Evolutionary conservation across 2,888 invertebrate species (phyloP).

Genomic region (Drosophila pseudotakahashii): DNA sequence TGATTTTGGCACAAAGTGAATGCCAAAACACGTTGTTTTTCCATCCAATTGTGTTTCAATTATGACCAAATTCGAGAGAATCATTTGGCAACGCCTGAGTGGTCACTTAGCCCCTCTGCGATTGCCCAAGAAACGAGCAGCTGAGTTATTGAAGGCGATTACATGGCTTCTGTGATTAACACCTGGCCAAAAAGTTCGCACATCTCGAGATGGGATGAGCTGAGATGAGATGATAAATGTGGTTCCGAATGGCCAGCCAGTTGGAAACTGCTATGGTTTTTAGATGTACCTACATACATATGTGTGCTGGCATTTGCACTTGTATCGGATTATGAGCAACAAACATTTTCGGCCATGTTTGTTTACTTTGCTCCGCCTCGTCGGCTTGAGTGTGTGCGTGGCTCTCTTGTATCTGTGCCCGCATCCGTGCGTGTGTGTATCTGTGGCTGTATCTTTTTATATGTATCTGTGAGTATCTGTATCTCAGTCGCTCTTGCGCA

Average conservation of each 20-base stretch:
- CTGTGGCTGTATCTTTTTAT: constrained; percentile 18
- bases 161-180: constrained; percentile 69
- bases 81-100: constrained; percentile 32
- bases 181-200: constrained; percentile 55
- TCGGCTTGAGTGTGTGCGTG: constrained; percentile 60
- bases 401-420: constrained; percentile 48
- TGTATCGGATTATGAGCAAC: constrained; percentile 81
- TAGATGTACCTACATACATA: neutral
- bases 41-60: constrained; percentile 6
- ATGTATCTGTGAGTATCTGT: constrained; percentile 49
- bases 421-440: constrained; percentile 42
- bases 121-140: constrained; percentile 40
- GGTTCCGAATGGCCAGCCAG: constrained; percentile 44
- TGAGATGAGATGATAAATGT: constrained; percentile 14
- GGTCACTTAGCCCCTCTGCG: constrained; percentile 29
- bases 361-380: constrained; percentile 84
- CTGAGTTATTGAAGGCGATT: constrained; percentile 55
- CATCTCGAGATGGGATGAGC: constrained; percentile 40
- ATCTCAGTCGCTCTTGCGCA: constrained; percentile 75
- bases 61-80: constrained; percentile 25
- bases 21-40: constrained; percentile 12
- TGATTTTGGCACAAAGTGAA: constrained; percentile 7
- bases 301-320: constrained; percentile 66
- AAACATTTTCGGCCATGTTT: constrained; percentile 84
- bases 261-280: constrained; percentile 51